Conservation (phyloP, 2,888 invertebrate genomes). For the Cosmia trapezina region DNA sequence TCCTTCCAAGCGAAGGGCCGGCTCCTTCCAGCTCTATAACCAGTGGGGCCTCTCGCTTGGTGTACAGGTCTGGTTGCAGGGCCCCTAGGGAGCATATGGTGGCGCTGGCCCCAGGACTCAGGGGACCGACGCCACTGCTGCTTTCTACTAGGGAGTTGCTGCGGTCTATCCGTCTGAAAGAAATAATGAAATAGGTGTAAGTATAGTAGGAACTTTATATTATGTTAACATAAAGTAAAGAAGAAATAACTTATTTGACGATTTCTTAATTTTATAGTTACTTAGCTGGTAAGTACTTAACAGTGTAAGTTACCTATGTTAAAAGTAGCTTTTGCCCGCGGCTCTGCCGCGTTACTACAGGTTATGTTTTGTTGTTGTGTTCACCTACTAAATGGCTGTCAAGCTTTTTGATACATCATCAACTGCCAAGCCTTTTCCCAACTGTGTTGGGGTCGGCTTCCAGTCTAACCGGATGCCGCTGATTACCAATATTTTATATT, state of each 20-base stretch:
- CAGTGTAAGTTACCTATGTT: not conserved
- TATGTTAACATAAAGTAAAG: not conserved
- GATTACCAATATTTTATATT: no score
- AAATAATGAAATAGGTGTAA: not conserved
- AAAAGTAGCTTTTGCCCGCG: no score
- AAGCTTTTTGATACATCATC: not conserved
- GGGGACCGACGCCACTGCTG: constrained; percentile 84
- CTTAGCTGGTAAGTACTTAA: not conserved
- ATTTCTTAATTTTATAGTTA: not conserved
- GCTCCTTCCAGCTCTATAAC: constrained; percentile 92
- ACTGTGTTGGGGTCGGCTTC: no score
- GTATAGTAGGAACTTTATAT: not conserved
- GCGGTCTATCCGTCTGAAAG: constrained; percentile 87
- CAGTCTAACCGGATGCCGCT: no score
- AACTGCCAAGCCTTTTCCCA: no score
- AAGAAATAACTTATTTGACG: not conserved
- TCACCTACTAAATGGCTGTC: not conserved
- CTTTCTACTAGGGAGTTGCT: constrained; percentile 89
- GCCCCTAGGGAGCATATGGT: constrained; percentile 92
- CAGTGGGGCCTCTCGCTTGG: constrained; percentile 94
- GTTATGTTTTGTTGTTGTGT: not conserved
- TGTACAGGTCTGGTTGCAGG: constrained; percentile 96
- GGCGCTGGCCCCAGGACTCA: constrained; percentile 84
- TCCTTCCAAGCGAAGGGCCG: constrained; percentile 94
- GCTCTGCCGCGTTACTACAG: no score